Base-by-base conservation (phyloP, 1,140 invertebrate genomes). In the Bombyx mandarina region DNA sequence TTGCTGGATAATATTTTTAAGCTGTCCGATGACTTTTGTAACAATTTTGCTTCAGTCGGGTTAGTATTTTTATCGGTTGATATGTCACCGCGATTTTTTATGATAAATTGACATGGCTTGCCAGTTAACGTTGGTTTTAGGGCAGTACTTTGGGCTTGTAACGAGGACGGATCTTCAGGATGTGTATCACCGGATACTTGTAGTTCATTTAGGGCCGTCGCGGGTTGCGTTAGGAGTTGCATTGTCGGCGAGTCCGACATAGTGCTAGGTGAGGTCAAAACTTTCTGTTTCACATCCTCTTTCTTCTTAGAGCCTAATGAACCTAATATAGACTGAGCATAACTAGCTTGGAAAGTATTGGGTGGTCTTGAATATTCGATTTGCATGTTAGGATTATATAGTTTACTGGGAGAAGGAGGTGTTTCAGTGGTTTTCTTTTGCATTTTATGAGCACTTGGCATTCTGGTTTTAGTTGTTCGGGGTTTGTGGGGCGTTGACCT, bases 341-440 rank as follows among this genome's bases (percentile, higher is more conserved):
- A 89, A 57, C 73, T 86, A 9, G 84, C 84, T 62, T 89, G 88
- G 66, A 87, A 89, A 9, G 81, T 75, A 42, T 77, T 78, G 10
- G 81, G 82, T 0, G 80, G 67, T 1, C 75, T 79, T 1, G 79
- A 64, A 52, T 80, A 84, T 4, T 87, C 83, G 10, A 75, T 18
- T 58, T 79, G 81, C 56, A 76, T 50, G 0, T 59, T 61, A 9
- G 74, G 65, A 57, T 74, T 79, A 52, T 77, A 80, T 49, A 73
- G 75, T 65, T 83, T 84, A 52, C 49, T 67, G 7, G 81, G 79
- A 9, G 77, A 80, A 35, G 69, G 45, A 6, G 78, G 57, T 9
- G 70, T 26, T 54, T 85, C 80, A 65, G 79, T 73, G 48, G 60
- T 54, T 69, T 83, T 82, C 55, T 68, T 73, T 67, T 82, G 78